Evolutionary conservation across 2,113 vertebrate species (phyloP).

Genomic region (Rhinogobius similis): DNA sequence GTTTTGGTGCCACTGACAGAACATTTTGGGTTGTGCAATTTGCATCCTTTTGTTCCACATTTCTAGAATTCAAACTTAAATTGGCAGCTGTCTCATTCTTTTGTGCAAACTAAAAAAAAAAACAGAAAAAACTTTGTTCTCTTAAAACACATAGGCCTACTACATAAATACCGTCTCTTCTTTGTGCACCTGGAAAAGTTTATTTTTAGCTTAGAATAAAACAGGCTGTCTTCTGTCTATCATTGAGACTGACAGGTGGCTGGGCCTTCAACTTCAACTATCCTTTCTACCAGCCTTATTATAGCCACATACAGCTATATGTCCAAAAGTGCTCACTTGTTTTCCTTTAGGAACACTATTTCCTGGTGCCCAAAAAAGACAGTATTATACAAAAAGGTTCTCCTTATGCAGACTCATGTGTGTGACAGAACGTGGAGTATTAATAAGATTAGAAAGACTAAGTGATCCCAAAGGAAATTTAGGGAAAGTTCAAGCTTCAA

Average conservation of each 20-base stretch:
- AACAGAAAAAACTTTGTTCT: too few relatives aligned
- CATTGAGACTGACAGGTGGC: constrained; percentile 35
- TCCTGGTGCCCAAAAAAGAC: not conserved
- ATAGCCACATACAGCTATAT: constrained; percentile 14
- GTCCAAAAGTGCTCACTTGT: not conserved
- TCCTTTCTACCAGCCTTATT: constrained; percentile 35
- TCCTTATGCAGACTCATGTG: not conserved
- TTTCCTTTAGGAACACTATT: not conserved
- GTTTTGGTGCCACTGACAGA: not conserved
- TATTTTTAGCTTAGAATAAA: constrained; percentile 45
- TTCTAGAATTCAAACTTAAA: not conserved
- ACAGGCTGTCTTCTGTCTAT: constrained; percentile 41
- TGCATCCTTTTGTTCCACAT: not conserved
- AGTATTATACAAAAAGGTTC: not conserved
- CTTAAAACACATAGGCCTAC: not conserved
- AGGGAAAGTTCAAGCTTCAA: constrained; percentile 18
- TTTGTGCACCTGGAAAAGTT: constrained; percentile 22
- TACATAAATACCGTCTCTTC: constrained; percentile 1
- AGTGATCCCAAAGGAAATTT: constrained; percentile 4
- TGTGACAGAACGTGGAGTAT: not conserved
- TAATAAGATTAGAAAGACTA: not conserved
- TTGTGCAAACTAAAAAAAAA: not conserved
- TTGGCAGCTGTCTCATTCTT: not conserved
- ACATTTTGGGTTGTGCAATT: not conserved
- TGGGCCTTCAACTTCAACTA: constrained; percentile 24